Base-by-base conservation (phyloP, 37 sponge, comb jelly and placozoan species). In the Petrosia ficiformis region DNA sequence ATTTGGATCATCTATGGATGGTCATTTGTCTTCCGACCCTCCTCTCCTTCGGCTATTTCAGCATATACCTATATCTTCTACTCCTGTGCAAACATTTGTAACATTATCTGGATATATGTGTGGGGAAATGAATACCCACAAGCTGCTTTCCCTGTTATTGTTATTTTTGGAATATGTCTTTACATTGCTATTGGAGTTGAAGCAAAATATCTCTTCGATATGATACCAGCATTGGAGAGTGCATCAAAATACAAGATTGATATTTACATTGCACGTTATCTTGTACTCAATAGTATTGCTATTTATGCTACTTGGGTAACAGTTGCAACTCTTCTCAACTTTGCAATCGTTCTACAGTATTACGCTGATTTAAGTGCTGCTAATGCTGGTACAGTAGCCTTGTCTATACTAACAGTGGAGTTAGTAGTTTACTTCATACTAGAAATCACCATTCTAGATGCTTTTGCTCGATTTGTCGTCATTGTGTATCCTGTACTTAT, bases 1-100 rank as follows among this genome's bases (percentile, higher is more conserved):
- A 38, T 86, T 26, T 86, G 86, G 86, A 19, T 80, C 2, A 4
- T 86, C 26, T 86, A 86, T 56, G 86, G 44, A 8, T 86, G 86
- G 86, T 42, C 71, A 26, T 86, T 86, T 52, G 80, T 86, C 22
- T 80, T 67, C 60, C 57, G 86, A 16, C 80, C 86, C n/a, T 58
- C 30, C 4, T 29, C 38, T 10, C 43, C 61, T 0, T 70, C 64
- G 37, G 67, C 76, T 31, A 70, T 86, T 67, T 69, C 52, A 64
- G 2, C 54, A 1, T 5, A 54, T 6, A 40, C 75, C 8, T 80
- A 75, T 68, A 40, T 33, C 48, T 19, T 25, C 43, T 85, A 77
- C 36, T 43, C 66, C 2, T 11, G 64, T 6, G 57, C 39, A 37
- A 67, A 57, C 74, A 4, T 77, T 8, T 30, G 34, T 24, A 80